Conservation (phyloP, 2,113 vertebrate species). For the Acrocephalus arundinaceus region DNA sequence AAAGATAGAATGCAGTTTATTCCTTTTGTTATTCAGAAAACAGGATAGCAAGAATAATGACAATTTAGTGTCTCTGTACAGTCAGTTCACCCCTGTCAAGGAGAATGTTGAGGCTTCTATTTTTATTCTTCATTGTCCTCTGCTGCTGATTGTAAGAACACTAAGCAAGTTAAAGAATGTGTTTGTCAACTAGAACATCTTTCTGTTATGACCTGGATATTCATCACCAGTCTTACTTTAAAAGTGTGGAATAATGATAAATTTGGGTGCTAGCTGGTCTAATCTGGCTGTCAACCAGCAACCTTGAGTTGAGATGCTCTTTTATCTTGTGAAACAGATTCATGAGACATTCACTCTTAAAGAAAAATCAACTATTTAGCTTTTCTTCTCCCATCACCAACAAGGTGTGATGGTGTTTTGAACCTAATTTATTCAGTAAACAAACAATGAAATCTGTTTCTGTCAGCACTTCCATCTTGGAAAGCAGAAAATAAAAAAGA, state of each 20-base stretch:
- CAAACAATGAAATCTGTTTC: slow-evolving; percentile 44
- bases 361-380: not conserved
- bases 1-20: not conserved
- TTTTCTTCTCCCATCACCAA: not conserved
- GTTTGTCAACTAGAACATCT: not conserved
- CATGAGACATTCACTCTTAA: not conserved
- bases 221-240: not conserved
- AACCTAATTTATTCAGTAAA: slow-evolving; percentile 59
- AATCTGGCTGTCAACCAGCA: not conserved
- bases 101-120: not conserved
- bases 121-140: not conserved
- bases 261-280: not conserved
- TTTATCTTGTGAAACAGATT: not conserved
- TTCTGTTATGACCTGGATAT: not conserved
- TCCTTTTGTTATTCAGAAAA: not conserved
- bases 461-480: slow-evolving; percentile 8
- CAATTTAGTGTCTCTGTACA: not conserved
- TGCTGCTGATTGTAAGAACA: not conserved
- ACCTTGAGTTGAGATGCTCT: not conserved
- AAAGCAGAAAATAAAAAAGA: slow-evolving; percentile 3
- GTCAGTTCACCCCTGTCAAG: not conserved
- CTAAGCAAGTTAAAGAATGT: not conserved
- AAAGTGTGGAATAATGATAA: not conserved
- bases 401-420: not conserved
- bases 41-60: not conserved